Base-by-base conservation (phyloP, 1,140 invertebrate genomes). In the Drosophila pruinosa region DNA sequence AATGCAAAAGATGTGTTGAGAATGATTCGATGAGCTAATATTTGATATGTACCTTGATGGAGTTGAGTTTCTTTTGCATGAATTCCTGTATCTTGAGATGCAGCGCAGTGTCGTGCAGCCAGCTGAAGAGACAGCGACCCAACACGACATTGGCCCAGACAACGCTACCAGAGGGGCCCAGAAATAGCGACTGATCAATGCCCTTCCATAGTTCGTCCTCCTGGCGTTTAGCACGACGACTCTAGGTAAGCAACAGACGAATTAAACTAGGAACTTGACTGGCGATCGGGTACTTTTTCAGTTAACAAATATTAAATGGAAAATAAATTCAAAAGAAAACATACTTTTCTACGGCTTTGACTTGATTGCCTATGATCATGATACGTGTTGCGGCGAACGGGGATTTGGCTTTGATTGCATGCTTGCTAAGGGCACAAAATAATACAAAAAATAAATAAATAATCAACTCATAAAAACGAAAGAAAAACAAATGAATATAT, bases 1-100 rank as follows among this genome's bases (percentile, higher is more conserved):
- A 36, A 21, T 21, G 2, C 0, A 0, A 4, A 0, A 4, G 0
- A 19, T 2, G 0, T 1, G 6, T 4, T 0, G 26, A 34, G 4
- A 3, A 1, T 17, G 12, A 39, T 0, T 15, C n/a, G 4, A 15
- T n/a, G n/a, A n/a, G n/a, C n/a, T 28, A 10, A 1, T 7, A 19
- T 7, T n/a, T n/a, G 0, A 7, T 10, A 22, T 67, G 34, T 56
- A 93, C 94, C 92, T 95, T 96, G 75, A 98, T 96, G 59, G 96
- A 95, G 70, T 94, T 95, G 0, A 98, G 92, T 92, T 98, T 98
- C 75, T 94, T 95, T 91, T 98, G 96, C 80, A 98, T 94, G 78
- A 96, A 95, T 15, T 96, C 95, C 72, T 94, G 93, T 31, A 96
- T 92, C 75, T 93, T 91, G 36, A 93, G 93, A 28, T 93, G 93